These are phyloP conservation scores for Atherinosoma microstoma DNA, from an alignment of 2,797 vertebrate genomes.

Conservation along the genomic window DNA sequence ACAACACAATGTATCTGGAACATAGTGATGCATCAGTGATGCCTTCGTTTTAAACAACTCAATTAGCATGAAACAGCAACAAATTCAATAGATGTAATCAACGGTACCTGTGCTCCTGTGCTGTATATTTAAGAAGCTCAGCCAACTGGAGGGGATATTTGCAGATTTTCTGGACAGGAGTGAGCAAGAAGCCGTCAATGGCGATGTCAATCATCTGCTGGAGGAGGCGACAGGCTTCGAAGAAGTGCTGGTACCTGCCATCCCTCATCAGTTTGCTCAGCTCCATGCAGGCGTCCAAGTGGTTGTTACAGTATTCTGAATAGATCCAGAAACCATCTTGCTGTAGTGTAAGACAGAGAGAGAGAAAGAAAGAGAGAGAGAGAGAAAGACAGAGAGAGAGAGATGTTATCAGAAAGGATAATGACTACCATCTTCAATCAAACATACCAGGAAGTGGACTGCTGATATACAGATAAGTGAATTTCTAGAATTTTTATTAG, in stretches of 20 bases:
- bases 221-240: constrained; percentile 96
- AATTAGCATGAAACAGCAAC: constrained; percentile 9
- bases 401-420: constrained; percentile 20
- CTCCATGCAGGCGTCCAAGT: constrained; percentile 98
- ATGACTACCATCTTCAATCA: not conserved
- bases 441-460: not conserved
- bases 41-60: constrained; percentile 25
- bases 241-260: constrained; percentile 98
- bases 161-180: constrained; percentile 99
- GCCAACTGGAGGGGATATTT: constrained; percentile 98
- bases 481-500: constrained; percentile 3
- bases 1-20: constrained; percentile 44
- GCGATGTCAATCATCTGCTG: constrained; percentile 99
- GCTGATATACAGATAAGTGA: not conserved
- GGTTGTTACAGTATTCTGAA: constrained; percentile 99
- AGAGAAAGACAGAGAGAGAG: constrained; percentile 1
- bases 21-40: constrained; percentile 32
- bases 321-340: constrained; percentile 99
- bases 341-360: constrained; percentile 71
- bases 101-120: constrained; percentile 94
- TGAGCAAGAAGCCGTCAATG: constrained; percentile 97
- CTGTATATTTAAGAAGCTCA: constrained; percentile 97
- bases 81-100: constrained; percentile 16
- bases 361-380: too few species aligned
- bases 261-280: constrained; percentile 98